Conservation (phyloP, 2,113 vertebrate genomes). For the Megalops atlanticus region DNA sequence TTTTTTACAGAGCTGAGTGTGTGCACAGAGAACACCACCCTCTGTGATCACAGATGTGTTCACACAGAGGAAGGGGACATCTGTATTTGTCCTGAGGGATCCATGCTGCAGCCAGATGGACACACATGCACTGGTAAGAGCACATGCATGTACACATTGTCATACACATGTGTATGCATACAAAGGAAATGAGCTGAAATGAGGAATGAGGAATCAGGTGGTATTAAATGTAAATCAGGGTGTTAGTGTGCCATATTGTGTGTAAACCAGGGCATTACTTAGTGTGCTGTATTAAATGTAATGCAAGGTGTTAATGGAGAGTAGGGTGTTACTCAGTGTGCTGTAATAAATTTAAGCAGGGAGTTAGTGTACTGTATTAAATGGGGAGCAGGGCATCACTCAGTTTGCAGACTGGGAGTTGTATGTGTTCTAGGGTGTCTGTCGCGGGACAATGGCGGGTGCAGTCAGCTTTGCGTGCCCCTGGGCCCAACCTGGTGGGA, state of each 20-base stretch:
- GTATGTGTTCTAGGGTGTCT: conserved; percentile 74
- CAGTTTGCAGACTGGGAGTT: background rate
- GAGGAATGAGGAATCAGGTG: background rate
- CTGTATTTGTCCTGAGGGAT: conserved; percentile 86
- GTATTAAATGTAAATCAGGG: too few relatives aligned
- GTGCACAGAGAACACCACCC: conserved; percentile 67
- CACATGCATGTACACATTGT: background rate
- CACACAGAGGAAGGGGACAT: conserved; percentile 70
- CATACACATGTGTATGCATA: background rate
- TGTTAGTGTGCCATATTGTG: too few relatives aligned
- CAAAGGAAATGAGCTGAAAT: background rate
- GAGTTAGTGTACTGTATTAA: too few relatives aligned
- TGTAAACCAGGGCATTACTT: too few relatives aligned
- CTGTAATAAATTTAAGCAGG: too few relatives aligned
- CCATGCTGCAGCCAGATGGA: conserved; percentile 75
- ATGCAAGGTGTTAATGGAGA: too few relatives aligned
- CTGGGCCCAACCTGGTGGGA: conserved; percentile 74
- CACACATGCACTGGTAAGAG: conserved; percentile 80
- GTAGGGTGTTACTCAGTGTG: too few relatives aligned
- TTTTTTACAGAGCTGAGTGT: conserved; percentile 71
- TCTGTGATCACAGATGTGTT: conserved; percentile 81
- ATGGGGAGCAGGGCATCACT: too few relatives aligned
- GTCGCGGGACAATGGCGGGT: conserved; percentile 84
- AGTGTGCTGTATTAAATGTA: too few relatives aligned
- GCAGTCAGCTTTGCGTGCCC: conserved; percentile 83